Evolutionary conservation across 2,888 invertebrate species (phyloP), one percentile per base, ranked within the genome.

Genomic region (Seira ritae): DNA sequence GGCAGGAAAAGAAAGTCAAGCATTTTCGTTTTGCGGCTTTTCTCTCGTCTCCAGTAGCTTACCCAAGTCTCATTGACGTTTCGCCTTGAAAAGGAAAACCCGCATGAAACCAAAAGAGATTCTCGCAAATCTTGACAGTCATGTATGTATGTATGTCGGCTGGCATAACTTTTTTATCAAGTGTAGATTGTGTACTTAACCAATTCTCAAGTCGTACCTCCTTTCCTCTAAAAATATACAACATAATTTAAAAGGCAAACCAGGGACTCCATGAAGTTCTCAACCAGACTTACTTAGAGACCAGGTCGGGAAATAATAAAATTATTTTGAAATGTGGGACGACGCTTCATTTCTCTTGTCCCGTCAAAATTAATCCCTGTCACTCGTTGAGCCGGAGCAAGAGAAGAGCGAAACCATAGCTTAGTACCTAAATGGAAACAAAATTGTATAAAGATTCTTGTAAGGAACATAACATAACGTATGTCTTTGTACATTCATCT

Each of bases 301-400:
- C n/a, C n/a, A n/a, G n/a, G n/a, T n/a, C n/a, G 55, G 62, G 17
- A 23, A 42, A 77, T 70, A 77, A 69, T 77, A 70, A 70, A 77
- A 69, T 70, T 77, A 70, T 69, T 77, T 69, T 50, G 70, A 55
- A 60, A 77, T 70, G 77, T 77, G 69, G 60, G 24, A 15, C 17
- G 70, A n/a, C n/a, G n/a, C n/a, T n/a, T n/a, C n/a, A n/a, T 42
- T 69, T 70, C 20, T 31, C 24, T 71, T 20, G 19, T 71, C 50
- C 46, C 20, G 20, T 71, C 15, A 46, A 71, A 46, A 50, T 69
- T 60, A 60, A 60, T 60, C 60, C n/a, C 60, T 17, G 60, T 60
- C 60, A 60, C n/a, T 60, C n/a, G n/a, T n/a, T n/a, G n/a, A n/a
- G n/a, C n/a, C n/a, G n/a, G 17, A 60, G n/a, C 3, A 60, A 60